Percentiles rank a stretch among this genome's conserved stretches.
Conservation (phyloP, 1,140 invertebrate species). For the fruit fly (Drosophila melanogaster) region DNA sequence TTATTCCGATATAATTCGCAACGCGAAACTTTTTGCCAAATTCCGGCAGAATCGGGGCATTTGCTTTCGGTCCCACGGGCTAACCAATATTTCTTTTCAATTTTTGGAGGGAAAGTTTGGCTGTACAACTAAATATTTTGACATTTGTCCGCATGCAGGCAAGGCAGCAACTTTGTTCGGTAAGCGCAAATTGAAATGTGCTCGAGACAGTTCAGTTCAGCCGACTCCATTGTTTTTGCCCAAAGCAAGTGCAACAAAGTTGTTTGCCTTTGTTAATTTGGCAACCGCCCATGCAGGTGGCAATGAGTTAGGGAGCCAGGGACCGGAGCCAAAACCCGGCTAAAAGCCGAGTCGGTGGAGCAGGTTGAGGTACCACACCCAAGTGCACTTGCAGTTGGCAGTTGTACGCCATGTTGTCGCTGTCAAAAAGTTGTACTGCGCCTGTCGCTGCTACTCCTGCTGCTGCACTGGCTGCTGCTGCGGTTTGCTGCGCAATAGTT, state of each 20-base stretch:
- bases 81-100: constrained; percentile 80
- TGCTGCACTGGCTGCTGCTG: constrained; percentile 26
- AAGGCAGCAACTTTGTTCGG: constrained; percentile 46
- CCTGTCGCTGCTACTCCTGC: constrained; percentile 30
- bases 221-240: constrained; percentile 70
- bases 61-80: constrained; percentile 19
- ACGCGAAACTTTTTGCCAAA: constrained; percentile 31
- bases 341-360: background rate
- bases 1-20: constrained; percentile 56
- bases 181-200: constrained; percentile 76
- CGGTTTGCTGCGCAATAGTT: constrained; percentile 57
- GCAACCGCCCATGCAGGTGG: constrained; percentile 57
- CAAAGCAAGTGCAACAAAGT: constrained; percentile 56
- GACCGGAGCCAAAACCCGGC: background rate
- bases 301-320: constrained; percentile 26
- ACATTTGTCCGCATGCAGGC: constrained; percentile 69
- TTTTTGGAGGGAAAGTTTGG: constrained; percentile 64
- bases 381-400: constrained; percentile 72
- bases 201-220: constrained; percentile 76
- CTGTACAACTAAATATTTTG: constrained; percentile 80
- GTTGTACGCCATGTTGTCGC: constrained; percentile 72
- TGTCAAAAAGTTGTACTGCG: constrained; percentile 75
- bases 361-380: constrained; percentile 3
- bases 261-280: constrained; percentile 74
- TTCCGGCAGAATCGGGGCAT: constrained; percentile 28